phyloP scores from a whole-genome alignment of 2,113 vertebrate genomes.

The Trematocara nigrifrons region DNA sequence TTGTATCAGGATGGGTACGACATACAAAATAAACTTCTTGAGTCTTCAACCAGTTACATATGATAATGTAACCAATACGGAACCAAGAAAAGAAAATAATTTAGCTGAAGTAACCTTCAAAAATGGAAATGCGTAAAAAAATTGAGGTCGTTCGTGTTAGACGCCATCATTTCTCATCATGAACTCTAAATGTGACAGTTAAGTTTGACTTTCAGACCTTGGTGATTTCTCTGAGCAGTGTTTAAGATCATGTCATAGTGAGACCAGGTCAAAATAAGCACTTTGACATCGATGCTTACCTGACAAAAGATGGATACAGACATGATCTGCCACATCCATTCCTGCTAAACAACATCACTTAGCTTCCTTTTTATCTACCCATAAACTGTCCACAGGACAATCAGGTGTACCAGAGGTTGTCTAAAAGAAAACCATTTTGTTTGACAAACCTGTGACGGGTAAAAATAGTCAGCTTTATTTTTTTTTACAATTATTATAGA shows the following conservation, averaged over 20 bases:
- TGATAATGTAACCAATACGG: background rate
- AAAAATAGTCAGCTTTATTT: background rate
- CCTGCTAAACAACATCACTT: no score
- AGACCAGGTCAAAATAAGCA: background rate
- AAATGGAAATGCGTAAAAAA: conserved; percentile 4
- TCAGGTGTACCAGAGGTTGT: fast-evolving
- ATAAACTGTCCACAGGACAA: background rate
- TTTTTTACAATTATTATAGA: background rate
- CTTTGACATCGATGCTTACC: background rate
- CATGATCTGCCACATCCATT: no score
- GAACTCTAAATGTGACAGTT: background rate
- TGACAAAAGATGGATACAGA: background rate
- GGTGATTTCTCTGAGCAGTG: background rate
- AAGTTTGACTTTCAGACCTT: background rate
- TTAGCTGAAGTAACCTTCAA: background rate
- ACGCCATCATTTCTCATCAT: background rate
- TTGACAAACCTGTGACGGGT: background rate
- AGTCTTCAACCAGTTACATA: background rate
- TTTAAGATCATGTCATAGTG: background rate
- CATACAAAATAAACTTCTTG: background rate
- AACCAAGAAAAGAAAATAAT: background rate
- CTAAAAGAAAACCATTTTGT: background rate
- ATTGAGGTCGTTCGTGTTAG: background rate
- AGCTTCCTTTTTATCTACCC: no score
- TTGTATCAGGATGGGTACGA: background rate